These are phyloP conservation scores for Xestia rhomboidea DNA, from an alignment of 2,888 invertebrate species.

Conservation along the genomic window DNA sequence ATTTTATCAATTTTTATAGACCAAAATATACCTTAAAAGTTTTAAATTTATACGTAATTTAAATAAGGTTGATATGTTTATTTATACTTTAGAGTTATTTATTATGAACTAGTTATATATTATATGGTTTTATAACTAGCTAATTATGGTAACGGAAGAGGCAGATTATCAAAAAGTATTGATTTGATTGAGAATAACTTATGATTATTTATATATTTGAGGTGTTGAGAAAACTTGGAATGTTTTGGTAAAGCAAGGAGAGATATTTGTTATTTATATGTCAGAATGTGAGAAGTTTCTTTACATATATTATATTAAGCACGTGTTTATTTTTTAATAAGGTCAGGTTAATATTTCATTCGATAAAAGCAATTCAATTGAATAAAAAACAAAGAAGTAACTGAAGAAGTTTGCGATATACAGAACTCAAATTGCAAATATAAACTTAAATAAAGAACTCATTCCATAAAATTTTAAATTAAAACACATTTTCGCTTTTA, in stretches of 20 bases:
- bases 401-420: no score
- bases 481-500: slow-evolving; percentile 56
- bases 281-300: neutral
- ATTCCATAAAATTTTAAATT: slow-evolving; percentile 51
- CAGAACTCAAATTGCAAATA: slow-evolving; percentile 36
- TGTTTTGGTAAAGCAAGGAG: neutral
- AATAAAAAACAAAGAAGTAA: neutral
- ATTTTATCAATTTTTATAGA: slow-evolving; percentile 31
- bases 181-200: slow-evolving; percentile 33
- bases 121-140: slow-evolving; percentile 43
- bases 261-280: neutral
- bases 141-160: slow-evolving; percentile 48
- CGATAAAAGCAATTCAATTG: neutral
- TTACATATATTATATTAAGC: neutral
- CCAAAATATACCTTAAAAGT: slow-evolving; percentile 9
- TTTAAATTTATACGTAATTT: slow-evolving; percentile 37
- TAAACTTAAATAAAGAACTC: slow-evolving; percentile 48
- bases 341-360: neutral
- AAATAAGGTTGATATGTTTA: slow-evolving; percentile 52
- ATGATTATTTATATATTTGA: slow-evolving; percentile 24
- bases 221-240: neutral
- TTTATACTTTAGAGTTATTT: slow-evolving; percentile 48
- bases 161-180: slow-evolving; percentile 28
- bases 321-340: neutral
- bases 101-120: slow-evolving; percentile 45